Evolutionary conservation across 2,888 invertebrate genomes (phyloP).

Genomic region (Ophion obscuratus): DNA sequence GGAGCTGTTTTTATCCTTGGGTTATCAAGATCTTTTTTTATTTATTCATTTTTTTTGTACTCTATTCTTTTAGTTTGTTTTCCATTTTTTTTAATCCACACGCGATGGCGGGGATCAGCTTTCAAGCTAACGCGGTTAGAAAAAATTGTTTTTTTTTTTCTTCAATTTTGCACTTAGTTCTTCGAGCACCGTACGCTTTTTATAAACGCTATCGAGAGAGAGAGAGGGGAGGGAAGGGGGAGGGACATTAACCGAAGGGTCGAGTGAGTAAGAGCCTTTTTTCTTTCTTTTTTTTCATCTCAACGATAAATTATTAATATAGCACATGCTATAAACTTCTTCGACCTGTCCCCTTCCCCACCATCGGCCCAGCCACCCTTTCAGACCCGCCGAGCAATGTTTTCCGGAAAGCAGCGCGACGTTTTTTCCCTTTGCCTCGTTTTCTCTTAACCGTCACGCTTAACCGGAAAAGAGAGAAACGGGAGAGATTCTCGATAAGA

Average conservation of each 20-base stretch:
- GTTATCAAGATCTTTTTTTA: too few species aligned
- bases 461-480: slow-evolving; percentile 61
- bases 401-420: slow-evolving; percentile 47
- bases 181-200: slow-evolving; percentile 40
- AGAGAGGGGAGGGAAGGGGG: slow-evolving; percentile 35
- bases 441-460: slow-evolving; percentile 64
- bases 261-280: slow-evolving; percentile 33
- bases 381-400: too few species aligned
- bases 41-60: too few species aligned
- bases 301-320: slow-evolving; percentile 29
- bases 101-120: slow-evolving; percentile 75
- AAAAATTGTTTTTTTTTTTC: slow-evolving; percentile 83
- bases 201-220: slow-evolving; percentile 49
- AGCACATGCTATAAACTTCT: slow-evolving; percentile 34
- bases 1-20: too few species aligned
- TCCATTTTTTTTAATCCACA: slow-evolving; percentile 21
- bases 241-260: slow-evolving; percentile 20
- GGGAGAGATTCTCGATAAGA: slow-evolving; percentile 42
- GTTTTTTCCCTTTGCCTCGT: slow-evolving; percentile 39
- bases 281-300: slow-evolving; percentile 1
- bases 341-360: slow-evolving; percentile 1
- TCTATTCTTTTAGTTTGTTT: slow-evolving; percentile 21
- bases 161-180: slow-evolving; percentile 82
- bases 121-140: slow-evolving; percentile 81
- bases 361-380: too few species aligned